These are phyloP conservation scores for Ammospiza nelsoni DNA, from an alignment of 2,113 vertebrate species.

Conservation along the genomic window DNA sequence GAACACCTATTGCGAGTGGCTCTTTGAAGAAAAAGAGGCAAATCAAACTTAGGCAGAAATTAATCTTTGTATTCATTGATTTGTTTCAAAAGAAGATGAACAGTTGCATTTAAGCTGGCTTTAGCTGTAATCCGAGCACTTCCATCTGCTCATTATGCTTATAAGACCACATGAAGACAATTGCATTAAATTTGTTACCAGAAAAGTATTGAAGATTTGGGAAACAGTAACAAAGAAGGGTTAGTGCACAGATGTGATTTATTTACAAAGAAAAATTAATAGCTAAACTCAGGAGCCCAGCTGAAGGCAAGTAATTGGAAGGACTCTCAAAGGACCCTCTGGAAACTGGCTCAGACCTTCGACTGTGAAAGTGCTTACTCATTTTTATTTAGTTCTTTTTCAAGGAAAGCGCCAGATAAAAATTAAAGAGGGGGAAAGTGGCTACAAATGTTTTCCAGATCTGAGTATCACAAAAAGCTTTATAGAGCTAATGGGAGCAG, in stretches of 20 bases:
- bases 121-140: background rate
- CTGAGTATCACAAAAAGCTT: background rate
- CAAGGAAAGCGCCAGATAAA: slow-evolving; percentile 24
- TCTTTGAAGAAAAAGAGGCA: background rate
- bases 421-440: background rate
- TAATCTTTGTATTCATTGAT: background rate
- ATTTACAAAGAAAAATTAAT: slow-evolving; percentile 28
- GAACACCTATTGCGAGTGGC: background rate
- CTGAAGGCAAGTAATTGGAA: slow-evolving; percentile 40
- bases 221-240: background rate
- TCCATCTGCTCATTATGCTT: background rate
- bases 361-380: background rate
- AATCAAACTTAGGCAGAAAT: background rate
- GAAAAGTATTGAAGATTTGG: background rate
- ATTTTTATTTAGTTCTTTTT: slow-evolving; percentile 25
- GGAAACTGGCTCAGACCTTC: background rate
- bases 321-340: background rate
- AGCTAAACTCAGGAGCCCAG: background rate
- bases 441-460: slow-evolving; percentile 10
- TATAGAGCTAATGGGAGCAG: background rate
- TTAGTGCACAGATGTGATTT: background rate
- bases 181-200: background rate
- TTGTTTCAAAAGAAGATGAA: background rate
- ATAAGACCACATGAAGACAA: background rate
- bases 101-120: background rate